Percentiles rank a stretch among this genome's conserved stretches.
Evolutionary conservation across 2,113 vertebrate genomes (phyloP).

Genomic region (Xiphorhynchus elegans): DNA sequence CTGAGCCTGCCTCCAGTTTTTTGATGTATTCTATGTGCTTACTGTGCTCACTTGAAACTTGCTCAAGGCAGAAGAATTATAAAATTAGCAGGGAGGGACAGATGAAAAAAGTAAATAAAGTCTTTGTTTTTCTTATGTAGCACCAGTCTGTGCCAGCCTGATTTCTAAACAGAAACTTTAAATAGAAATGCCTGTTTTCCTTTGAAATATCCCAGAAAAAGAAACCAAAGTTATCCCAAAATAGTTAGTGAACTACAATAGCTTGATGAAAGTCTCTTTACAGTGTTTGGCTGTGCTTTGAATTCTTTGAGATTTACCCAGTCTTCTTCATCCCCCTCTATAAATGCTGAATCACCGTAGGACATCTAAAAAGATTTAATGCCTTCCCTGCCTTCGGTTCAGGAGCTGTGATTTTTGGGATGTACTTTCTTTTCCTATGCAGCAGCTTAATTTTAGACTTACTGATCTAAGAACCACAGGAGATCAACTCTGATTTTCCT

Average conservation of each 20-base stretch:
- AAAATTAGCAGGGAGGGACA: conserved; percentile 14
- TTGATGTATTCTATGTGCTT: not conserved
- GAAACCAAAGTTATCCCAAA: conserved; percentile 28
- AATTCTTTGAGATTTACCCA: conserved; percentile 20
- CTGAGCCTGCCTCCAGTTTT: not conserved
- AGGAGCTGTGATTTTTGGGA: not conserved
- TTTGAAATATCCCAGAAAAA: conserved; percentile 45
- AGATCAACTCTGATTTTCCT: not conserved
- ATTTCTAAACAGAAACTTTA: conserved; percentile 27
- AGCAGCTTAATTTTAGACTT: not conserved
- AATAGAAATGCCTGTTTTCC: conserved; percentile 28
- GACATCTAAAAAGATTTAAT: not conserved
- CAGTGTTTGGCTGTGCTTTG: not conserved
- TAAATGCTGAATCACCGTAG: conserved; percentile 41
- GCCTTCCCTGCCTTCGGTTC: not conserved
- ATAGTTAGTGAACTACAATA: conserved; percentile 5
- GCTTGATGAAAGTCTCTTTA: not conserved
- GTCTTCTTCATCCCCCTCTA: not conserved
- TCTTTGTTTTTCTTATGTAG: conserved; percentile 14
- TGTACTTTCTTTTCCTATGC: not conserved
- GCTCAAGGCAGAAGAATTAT: not conserved
- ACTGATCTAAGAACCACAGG: not conserved
- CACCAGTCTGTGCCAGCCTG: not conserved
- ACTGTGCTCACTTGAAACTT: not conserved
- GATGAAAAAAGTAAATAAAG: not conserved